Conservation (phyloP, 2,113 vertebrate genomes). For the Phalacrocorax brasilianus region DNA sequence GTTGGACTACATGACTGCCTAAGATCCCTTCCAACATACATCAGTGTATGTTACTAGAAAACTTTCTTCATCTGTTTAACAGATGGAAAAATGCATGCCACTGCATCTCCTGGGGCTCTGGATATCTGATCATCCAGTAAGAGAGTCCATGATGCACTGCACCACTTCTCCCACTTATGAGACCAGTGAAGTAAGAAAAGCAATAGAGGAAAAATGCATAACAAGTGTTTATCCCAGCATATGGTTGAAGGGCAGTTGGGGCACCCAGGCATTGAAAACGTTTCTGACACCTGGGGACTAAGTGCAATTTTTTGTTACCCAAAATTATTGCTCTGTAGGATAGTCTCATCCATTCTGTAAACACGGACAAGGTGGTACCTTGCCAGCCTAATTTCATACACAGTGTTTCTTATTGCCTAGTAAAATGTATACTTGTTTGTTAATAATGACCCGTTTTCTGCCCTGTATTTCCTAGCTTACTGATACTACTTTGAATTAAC, state of each 20-base stretch:
- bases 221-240: not conserved
- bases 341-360: not conserved
- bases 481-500: not conserved
- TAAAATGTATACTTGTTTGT: not conserved
- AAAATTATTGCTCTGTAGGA: not conserved
- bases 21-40: not conserved
- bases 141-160: not conserved
- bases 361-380: not conserved
- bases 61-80: not conserved
- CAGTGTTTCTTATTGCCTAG: not conserved
- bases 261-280: not conserved
- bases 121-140: not conserved
- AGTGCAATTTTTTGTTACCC: not conserved
- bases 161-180: not conserved
- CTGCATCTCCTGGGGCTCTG: not conserved
- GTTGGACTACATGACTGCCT: not conserved
- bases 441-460: not conserved
- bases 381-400: not conserved
- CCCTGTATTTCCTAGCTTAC: not conserved
- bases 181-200: not conserved
- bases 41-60: not conserved
- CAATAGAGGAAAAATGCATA: not conserved
- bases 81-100: not conserved
- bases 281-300: not conserved
- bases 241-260: not conserved